phyloP scores from a whole-genome alignment of 2,888 invertebrate genomes.

The Clusia tigrina region DNA sequence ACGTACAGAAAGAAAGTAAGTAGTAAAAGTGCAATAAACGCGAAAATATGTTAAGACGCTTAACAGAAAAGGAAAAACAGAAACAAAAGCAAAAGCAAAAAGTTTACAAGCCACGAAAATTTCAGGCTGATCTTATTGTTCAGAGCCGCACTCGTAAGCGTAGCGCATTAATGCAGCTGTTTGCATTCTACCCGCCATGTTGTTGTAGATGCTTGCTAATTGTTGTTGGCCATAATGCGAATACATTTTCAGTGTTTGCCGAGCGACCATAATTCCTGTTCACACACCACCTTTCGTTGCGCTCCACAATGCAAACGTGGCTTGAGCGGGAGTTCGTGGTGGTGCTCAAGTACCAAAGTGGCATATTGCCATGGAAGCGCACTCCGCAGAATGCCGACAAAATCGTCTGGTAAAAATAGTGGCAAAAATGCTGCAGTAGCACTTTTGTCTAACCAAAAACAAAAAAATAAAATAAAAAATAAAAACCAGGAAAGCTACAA shows the following conservation, averaged over 20 bases:
- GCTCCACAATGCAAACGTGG: no score
- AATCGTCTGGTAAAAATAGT: no score
- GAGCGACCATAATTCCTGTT: background rate
- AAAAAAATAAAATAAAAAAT: no score
- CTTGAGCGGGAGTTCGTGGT: no score
- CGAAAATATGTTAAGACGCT: background rate
- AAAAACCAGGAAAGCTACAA: no score
- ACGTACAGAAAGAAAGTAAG: background rate
- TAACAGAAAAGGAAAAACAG: background rate
- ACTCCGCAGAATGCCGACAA: no score
- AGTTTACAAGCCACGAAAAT: conserved; percentile 17
- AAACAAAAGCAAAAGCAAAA: conserved; percentile 7
- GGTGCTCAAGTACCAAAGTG: no score
- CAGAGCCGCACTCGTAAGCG: background rate
- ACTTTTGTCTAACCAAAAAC: no score
- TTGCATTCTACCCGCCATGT: background rate
- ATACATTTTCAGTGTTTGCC: background rate
- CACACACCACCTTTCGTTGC: no score
- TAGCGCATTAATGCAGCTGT: conserved; percentile 5
- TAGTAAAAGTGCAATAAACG: background rate
- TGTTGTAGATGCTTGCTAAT: conserved; percentile 7
- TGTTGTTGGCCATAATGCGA: background rate
- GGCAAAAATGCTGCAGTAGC: no score
- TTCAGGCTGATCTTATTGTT: conserved; percentile 13
- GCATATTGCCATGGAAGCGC: no score